A percentile compares a stretch with the other conserved stretches of the same genome.
phyloP scores from a whole-genome alignment of 92 coral and sea anemone genomes.

The Virgularia gustaviana region DNA sequence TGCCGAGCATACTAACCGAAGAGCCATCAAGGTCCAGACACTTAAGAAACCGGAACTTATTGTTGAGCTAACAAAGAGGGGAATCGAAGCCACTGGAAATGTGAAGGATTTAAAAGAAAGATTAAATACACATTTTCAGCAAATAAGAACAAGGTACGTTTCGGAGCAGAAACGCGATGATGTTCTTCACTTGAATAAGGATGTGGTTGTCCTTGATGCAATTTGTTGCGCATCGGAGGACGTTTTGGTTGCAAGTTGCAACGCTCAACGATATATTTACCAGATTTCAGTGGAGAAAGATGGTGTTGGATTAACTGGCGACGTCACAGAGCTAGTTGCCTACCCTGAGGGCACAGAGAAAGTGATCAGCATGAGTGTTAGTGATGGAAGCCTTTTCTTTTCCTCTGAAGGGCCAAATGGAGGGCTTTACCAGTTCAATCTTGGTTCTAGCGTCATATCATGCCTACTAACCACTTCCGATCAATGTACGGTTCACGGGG shows the following conservation, averaged over 20 bases:
- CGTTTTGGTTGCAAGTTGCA: conserved; percentile 43
- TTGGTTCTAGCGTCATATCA: conserved; percentile 17
- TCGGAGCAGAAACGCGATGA: conserved; percentile 38
- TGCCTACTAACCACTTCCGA: conserved; percentile 25
- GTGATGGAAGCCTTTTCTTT: conserved; percentile 35
- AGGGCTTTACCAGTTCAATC: conserved; percentile 51
- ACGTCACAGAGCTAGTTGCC: conserved; percentile 35
- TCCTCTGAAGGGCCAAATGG: conserved; percentile 51
- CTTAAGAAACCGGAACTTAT: conserved; percentile 48
- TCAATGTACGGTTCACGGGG: conserved; percentile 47
- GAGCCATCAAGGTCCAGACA: conserved; percentile 42
- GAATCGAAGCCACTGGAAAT: conserved; percentile 49
- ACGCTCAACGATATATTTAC: conserved; percentile 36
- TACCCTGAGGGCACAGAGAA: conserved; percentile 41
- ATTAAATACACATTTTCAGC: conserved; percentile 21
- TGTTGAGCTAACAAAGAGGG: conserved; percentile 54
- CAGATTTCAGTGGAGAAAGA: conserved; percentile 48
- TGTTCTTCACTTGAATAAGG: conserved; percentile 42
- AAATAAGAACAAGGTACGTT: conserved; percentile 39
- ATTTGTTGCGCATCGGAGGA: conserved; percentile 57
- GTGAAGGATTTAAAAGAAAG: conserved; percentile 31
- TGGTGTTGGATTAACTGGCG: conserved; percentile 51
- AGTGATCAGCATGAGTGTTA: conserved; percentile 44
- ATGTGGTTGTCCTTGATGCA: conserved; percentile 18
- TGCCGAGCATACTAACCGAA: conserved; percentile 29